Evolutionary conservation across 2,113 vertebrate genomes (phyloP).

Genomic region (Turnix velox): DNA sequence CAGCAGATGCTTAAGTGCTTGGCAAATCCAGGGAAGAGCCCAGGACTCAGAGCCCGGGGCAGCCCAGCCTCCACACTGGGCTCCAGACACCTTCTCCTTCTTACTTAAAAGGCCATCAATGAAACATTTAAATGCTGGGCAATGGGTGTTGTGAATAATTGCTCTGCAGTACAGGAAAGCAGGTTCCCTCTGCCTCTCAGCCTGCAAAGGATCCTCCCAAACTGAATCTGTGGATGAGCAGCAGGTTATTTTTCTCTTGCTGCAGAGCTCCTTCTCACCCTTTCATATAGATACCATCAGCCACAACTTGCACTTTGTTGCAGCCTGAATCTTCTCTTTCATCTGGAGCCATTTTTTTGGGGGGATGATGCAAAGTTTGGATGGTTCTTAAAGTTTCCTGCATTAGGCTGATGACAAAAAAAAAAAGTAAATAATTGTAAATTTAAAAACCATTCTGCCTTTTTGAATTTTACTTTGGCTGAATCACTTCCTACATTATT

Average conservation of each 20-base stretch:
- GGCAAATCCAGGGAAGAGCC: neutral
- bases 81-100: neutral
- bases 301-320: neutral
- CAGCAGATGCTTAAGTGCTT: constrained; percentile 23
- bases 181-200: neutral
- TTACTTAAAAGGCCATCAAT: neutral
- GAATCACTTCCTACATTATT: neutral
- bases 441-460: neutral
- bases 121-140: neutral
- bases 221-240: neutral
- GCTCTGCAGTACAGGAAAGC: neutral
- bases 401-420: neutral
- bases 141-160: neutral
- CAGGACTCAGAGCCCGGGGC: neutral
- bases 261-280: neutral
- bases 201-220: neutral
- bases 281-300: neutral
- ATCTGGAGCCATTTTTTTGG: neutral
- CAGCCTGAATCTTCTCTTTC: neutral
- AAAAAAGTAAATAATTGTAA: neutral
- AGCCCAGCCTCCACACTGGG: neutral
- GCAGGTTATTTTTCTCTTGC: neutral
- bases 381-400: neutral
- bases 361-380: neutral
- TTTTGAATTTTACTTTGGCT: neutral